Percentiles rank a stretch among this genome's conserved stretches.
These are phyloP conservation scores for Oscheius sp. DNA, from an alignment of 2,888 invertebrate species.

Conservation along the genomic window DNA sequence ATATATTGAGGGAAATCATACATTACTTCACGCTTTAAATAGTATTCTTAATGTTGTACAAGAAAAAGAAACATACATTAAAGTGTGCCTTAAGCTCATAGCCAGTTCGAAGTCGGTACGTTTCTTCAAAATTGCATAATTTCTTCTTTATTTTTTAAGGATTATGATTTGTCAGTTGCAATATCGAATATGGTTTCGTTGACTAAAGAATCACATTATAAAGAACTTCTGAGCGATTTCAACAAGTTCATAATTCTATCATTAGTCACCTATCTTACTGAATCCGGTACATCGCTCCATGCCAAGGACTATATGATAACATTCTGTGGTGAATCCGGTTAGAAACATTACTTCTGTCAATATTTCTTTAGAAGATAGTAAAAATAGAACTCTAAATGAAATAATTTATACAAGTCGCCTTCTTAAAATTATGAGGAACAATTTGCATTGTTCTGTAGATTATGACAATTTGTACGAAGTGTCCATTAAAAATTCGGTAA, in stretches of 20 bases:
- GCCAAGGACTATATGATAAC: background rate
- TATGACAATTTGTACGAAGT: conserved; percentile 11
- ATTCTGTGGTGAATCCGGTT: conserved; percentile 3
- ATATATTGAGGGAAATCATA: too few species aligned
- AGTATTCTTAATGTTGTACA: too few species aligned
- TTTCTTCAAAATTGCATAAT: too few species aligned
- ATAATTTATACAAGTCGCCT: background rate
- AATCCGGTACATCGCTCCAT: background rate
- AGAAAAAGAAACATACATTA: too few species aligned
- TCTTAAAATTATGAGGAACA: background rate
- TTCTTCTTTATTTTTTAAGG: background rate
- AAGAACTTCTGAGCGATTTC: background rate
- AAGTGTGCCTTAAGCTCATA: too few species aligned
- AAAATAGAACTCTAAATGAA: background rate
- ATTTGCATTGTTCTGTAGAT: conserved; percentile 1
- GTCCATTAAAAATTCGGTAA: background rate
- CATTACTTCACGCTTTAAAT: too few species aligned
- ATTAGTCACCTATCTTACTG: background rate
- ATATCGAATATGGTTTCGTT: background rate
- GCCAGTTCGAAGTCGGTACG: too few species aligned
- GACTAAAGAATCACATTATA: background rate
- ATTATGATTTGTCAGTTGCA: background rate
- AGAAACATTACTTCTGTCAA: background rate
- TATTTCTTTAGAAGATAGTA: background rate
- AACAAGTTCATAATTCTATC: conserved; percentile 13